Conservation (phyloP, 2,888 invertebrate genomes). For the Epirrhoe tristata region DNA sequence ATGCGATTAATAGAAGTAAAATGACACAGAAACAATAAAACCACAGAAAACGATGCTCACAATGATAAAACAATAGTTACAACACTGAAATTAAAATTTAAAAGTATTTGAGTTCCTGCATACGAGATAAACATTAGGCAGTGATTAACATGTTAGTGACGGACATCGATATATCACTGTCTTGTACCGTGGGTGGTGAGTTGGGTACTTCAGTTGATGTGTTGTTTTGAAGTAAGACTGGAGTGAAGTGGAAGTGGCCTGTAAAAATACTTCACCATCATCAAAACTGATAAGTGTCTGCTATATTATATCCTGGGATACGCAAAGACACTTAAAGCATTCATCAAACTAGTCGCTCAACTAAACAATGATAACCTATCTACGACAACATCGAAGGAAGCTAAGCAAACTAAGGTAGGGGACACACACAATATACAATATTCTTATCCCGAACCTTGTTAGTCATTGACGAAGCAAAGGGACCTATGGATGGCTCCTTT, state of each 20-base stretch:
- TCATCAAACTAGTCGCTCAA: constrained; percentile 28
- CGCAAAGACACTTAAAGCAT: constrained; percentile 40
- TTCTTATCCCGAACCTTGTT: constrained; percentile 72
- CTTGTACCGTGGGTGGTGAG: constrained; percentile 73
- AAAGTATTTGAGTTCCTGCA: constrained; percentile 24
- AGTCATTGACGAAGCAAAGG: constrained; percentile 69
- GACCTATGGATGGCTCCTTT: constrained; percentile 73
- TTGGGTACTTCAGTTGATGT: constrained; percentile 61
- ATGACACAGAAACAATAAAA: constrained; percentile 8
- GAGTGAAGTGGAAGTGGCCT: constrained; percentile 73
- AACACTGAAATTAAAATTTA: constrained; percentile 24
- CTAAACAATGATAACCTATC: constrained; percentile 28
- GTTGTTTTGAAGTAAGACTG: constrained; percentile 68
- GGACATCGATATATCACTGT: constrained; percentile 46
- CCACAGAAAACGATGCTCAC: constrained; percentile 14
- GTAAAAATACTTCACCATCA: constrained; percentile 61
- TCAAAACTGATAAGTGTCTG: constrained; percentile 23
- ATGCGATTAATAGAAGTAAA: constrained; percentile 4
- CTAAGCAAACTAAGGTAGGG: constrained; percentile 64
- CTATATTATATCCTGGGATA: constrained; percentile 21
- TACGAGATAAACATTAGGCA: constrained; percentile 48
- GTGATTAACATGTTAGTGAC: constrained; percentile 54
- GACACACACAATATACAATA: constrained; percentile 59
- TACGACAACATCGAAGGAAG: constrained; percentile 49
- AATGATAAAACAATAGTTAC: constrained; percentile 11